A percentile compares a stretch with the other conserved stretches of the same genome.
Evolutionary conservation across 1,140 invertebrate species (phyloP).

Genomic region (Brachionus paranguensis): DNA sequence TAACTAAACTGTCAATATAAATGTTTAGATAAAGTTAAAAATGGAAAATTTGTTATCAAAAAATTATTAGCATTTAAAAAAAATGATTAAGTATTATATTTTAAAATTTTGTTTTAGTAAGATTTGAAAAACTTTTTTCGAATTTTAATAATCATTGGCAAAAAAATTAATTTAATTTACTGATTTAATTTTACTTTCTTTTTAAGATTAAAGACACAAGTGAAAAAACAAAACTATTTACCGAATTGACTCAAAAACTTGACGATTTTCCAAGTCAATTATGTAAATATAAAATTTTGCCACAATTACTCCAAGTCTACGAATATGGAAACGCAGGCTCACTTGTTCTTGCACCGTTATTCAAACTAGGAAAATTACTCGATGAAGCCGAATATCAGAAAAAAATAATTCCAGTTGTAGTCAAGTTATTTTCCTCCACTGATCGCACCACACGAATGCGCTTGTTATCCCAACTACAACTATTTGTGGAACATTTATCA

Average conservation of each 20-base stretch:
- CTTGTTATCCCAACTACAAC: slow-evolving; percentile 72
- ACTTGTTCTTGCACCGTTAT: slow-evolving; percentile 56
- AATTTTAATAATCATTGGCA: too few relatives aligned
- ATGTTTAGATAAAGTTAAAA: too few relatives aligned
- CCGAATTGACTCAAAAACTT: slow-evolving; percentile 71
- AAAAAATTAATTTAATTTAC: too few relatives aligned
- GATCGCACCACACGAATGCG: slow-evolving; percentile 87
- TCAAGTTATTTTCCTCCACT: slow-evolving; percentile 89
- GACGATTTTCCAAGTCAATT: slow-evolving; percentile 86
- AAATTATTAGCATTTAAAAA: too few relatives aligned
- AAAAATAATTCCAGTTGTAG: slow-evolving; percentile 90
- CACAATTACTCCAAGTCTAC: slow-evolving; percentile 84
- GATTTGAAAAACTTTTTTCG: too few relatives aligned
- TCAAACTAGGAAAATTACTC: slow-evolving; percentile 73
- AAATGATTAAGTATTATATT: too few relatives aligned
- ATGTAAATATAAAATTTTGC: slow-evolving; percentile 86
- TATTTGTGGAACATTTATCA: slow-evolving; percentile 59
- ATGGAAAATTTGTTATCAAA: too few relatives aligned
- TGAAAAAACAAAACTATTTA: slow-evolving; percentile 71
- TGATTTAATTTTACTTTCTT: not conserved
- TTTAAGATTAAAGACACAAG: slow-evolving; percentile 57
- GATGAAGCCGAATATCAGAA: slow-evolving; percentile 87
- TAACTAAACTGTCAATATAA: too few relatives aligned
- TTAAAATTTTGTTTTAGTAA: too few relatives aligned
- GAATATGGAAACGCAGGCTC: slow-evolving; percentile 77